phyloP scores from a whole-genome alignment of 2,888 invertebrate species.

The Phalera bucephala region DNA sequence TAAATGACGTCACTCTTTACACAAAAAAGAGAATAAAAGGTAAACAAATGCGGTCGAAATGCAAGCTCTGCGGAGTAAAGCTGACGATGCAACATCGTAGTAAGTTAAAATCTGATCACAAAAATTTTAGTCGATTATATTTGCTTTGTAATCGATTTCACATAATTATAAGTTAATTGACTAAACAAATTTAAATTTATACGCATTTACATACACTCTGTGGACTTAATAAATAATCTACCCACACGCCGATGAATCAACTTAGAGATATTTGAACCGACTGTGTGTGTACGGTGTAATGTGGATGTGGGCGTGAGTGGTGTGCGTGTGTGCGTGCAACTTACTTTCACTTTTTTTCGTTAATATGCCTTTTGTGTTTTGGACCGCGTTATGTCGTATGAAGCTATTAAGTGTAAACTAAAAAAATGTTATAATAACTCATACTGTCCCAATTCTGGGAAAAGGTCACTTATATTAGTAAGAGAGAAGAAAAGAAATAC shows the following conservation, averaged over 20 bases:
- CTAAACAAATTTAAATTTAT: constrained; percentile 27
- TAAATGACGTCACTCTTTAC: no score
- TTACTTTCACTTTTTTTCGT: constrained; percentile 80
- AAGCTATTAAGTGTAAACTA: constrained; percentile 15
- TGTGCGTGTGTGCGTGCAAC: constrained; percentile 32
- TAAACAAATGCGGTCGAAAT: no score
- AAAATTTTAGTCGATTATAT: constrained; percentile 14
- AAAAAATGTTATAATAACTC: constrained; percentile 2
- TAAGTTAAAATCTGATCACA: constrained; percentile 1
- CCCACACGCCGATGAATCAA: constrained; percentile 37
- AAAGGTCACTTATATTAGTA: no score
- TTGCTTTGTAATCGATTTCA: constrained; percentile 17
- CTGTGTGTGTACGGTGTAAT: constrained; percentile 22
- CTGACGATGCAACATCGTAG: no score
- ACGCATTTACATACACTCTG: constrained; percentile 28
- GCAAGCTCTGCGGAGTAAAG: no score
- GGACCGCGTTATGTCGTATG: constrained; percentile 58
- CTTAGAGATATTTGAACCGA: constrained; percentile 21
- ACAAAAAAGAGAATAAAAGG: no score
- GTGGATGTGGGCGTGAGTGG: constrained; percentile 41
- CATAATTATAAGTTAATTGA: constrained; percentile 26
- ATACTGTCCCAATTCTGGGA: no score
- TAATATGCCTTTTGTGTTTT: constrained; percentile 78
- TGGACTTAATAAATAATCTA: constrained; percentile 30
- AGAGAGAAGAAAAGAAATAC: no score